A percentile compares a stretch with the other conserved stretches of the same genome.
Evolutionary conservation across 2,113 vertebrate species (phyloP).

Genomic region (Hippocampus barbouri): DNA sequence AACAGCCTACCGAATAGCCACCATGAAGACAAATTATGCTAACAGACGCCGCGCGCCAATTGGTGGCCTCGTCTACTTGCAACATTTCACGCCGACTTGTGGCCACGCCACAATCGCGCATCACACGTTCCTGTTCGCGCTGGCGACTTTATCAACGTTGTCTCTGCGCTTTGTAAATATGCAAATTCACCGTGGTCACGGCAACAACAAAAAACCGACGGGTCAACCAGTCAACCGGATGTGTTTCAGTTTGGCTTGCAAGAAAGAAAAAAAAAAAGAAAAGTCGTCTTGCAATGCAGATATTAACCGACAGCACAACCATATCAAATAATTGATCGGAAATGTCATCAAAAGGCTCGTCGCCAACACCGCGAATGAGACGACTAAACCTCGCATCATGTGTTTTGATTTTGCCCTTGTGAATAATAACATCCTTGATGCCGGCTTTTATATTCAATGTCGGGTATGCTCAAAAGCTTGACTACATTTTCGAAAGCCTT

Average conservation of each 20-base stretch:
- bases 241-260: neutral
- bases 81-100: no score
- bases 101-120: no score
- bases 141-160: no score
- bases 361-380: neutral
- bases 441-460: neutral
- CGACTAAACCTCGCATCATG: neutral
- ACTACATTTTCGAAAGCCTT: neutral
- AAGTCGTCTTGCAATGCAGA: neutral
- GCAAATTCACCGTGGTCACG: neutral
- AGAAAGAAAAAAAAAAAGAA: neutral
- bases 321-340: conserved; percentile 1
- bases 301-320: neutral
- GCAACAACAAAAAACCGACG: neutral
- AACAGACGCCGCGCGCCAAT: no score
- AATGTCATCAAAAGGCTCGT: neutral
- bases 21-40: neutral
- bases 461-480: neutral
- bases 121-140: no score
- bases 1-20: neutral
- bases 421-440: neutral
- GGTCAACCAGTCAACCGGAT: neutral
- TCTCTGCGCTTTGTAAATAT: neutral
- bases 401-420: neutral
- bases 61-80: no score